Evolutionary conservation across 2,797 vertebrate species (phyloP).

Genomic region (Chaunax sp.): DNA sequence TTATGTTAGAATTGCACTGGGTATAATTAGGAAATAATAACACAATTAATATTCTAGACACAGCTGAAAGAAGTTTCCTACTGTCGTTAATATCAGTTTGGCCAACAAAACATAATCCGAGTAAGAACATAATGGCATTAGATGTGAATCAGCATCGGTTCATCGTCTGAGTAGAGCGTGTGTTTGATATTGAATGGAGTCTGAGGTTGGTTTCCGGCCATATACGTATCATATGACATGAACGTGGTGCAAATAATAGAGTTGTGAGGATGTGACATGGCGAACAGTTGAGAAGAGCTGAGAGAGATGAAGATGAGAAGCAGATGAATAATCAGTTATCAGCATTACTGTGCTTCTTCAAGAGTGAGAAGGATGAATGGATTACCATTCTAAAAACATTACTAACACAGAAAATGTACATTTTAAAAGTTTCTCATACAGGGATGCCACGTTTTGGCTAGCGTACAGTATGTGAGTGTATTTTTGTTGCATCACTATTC

Average conservation of each 20-base stretch:
- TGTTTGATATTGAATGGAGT: slow-evolving; percentile 41
- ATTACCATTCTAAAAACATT: slow-evolving; percentile 14
- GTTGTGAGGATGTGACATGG: slow-evolving; percentile 33
- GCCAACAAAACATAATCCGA: slow-evolving; percentile 36
- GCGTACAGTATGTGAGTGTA: not conserved
- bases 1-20: slow-evolving; percentile 33
- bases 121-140: slow-evolving; percentile 44
- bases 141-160: slow-evolving; percentile 47
- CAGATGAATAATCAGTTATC: slow-evolving; percentile 50
- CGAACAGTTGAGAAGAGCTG: slow-evolving; percentile 42
- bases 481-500: slow-evolving; percentile 20
- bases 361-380: slow-evolving; percentile 25
- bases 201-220: slow-evolving; percentile 49
- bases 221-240: slow-evolving; percentile 50
- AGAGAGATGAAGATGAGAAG: slow-evolving; percentile 34
- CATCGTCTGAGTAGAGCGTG: slow-evolving; percentile 31
- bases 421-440: slow-evolving; percentile 4
- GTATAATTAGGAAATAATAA: slow-evolving; percentile 67
- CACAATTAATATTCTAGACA: slow-evolving; percentile 55
- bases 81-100: slow-evolving; percentile 53
- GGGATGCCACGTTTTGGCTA: slow-evolving; percentile 4
- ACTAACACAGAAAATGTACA: not conserved
- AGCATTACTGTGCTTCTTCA: slow-evolving; percentile 39
- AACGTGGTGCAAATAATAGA: slow-evolving; percentile 64
- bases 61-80: slow-evolving; percentile 50